Evolutionary conservation across 2,888 invertebrate species (phyloP).

Genomic region (Dyspetes luteomarginatus): DNA sequence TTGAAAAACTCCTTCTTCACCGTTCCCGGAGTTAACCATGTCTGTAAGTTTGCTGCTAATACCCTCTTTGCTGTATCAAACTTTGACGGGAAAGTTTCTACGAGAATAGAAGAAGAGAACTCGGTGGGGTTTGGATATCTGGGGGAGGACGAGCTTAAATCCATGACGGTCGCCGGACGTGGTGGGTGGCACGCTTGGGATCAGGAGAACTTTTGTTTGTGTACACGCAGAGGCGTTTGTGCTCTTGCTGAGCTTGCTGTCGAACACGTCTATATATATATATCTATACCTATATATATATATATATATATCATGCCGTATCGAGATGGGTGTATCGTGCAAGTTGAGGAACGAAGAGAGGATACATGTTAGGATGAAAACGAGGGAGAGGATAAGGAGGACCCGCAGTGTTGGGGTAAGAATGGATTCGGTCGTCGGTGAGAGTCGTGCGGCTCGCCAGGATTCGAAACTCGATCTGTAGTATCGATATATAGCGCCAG

Average conservation of each 20-base stretch:
- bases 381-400: conserved; percentile 22
- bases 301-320: conserved; percentile 64
- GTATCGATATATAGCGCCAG: conserved; percentile 13
- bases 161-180: conserved; percentile 34
- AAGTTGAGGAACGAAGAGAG: conserved; percentile 52
- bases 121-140: neutral
- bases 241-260: conserved; percentile 70
- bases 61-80: conserved; percentile 54
- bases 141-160: conserved; percentile 25
- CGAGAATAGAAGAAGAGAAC: conserved; percentile 14
- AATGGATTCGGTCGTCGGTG: conserved; percentile 69
- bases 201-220: conserved; percentile 52
- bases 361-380: conserved; percentile 47
- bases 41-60: conserved; percentile 45
- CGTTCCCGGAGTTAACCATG: conserved; percentile 35
- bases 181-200: conserved; percentile 29
- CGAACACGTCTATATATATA: conserved; percentile 72
- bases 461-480: conserved; percentile 57
- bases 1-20: conserved; percentile 21
- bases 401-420: conserved; percentile 36
- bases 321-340: conserved; percentile 54
- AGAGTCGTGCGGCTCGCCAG: conserved; percentile 43
- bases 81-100: conserved; percentile 51
- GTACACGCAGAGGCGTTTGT: conserved; percentile 72
- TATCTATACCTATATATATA: too few species aligned